phyloP scores from a whole-genome alignment of 1,140 invertebrate genomes.

The Pissodes strobi region DNA sequence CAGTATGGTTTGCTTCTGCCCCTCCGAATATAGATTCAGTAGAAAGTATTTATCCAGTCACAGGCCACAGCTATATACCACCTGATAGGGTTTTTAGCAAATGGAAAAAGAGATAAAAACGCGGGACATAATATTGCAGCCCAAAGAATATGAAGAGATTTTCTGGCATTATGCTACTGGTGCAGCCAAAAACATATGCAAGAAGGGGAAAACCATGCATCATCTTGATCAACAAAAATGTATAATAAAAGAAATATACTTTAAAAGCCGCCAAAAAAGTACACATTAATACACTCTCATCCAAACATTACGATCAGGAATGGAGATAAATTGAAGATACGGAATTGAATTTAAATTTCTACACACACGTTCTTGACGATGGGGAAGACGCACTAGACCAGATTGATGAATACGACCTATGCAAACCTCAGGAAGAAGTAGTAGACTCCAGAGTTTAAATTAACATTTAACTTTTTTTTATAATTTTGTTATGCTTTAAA shows the following conservation, averaged over 20 bases:
- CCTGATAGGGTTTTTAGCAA: conserved; percentile 7
- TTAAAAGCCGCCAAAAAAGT: neutral
- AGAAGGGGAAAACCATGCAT: no score
- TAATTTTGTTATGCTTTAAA: neutral
- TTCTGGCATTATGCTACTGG: neutral
- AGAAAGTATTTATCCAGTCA: no score
- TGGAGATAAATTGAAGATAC: no score
- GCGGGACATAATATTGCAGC: neutral
- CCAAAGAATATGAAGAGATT: neutral
- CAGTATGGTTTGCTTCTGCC: no score
- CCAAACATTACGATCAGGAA: conserved; percentile 1
- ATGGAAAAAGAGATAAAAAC: conserved; percentile 6
- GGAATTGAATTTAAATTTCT: neutral
- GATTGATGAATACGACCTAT: neutral
- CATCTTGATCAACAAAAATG: neutral
- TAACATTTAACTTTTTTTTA: no score
- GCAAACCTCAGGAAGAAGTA: no score
- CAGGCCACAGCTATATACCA: no score
- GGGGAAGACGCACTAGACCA: neutral
- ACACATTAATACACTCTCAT: neutral
- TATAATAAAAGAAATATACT: neutral
- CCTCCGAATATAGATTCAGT: neutral
- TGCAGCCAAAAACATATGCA: conserved; percentile 6
- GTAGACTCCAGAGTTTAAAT: conserved; percentile 1
- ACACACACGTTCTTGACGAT: no score